These are phyloP conservation scores for Pantelozetes paolii DNA, from an alignment of 2,888 invertebrate species.

Conservation along the genomic window DNA sequence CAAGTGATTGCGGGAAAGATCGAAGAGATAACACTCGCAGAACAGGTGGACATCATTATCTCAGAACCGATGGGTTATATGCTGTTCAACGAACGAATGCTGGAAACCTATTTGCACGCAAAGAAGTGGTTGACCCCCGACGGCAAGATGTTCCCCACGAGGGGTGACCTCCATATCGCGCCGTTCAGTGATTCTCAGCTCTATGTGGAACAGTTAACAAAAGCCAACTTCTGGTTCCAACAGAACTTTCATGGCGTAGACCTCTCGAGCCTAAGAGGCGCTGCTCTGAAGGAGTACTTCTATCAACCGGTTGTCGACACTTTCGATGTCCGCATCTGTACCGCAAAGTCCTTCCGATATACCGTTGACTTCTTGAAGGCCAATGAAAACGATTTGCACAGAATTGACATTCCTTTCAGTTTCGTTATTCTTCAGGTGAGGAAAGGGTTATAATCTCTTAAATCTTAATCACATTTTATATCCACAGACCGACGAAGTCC, in stretches of 20 bases:
- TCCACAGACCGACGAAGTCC: slow-evolving; percentile 92
- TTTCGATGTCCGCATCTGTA: slow-evolving; percentile 94
- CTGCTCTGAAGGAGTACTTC: slow-evolving; percentile 95
- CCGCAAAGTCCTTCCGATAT: slow-evolving; percentile 87
- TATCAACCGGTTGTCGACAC: slow-evolving; percentile 97
- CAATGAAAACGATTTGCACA: slow-evolving; percentile 86
- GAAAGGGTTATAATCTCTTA: too few species aligned
- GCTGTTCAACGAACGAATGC: slow-evolving; percentile 98
- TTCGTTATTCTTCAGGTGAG: slow-evolving; percentile 83
- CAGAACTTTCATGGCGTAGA: slow-evolving; percentile 97
- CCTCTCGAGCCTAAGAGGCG: slow-evolving; percentile 79
- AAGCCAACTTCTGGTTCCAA: slow-evolving; percentile 99
- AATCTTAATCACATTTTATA: too few species aligned
- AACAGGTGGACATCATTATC: slow-evolving; percentile 92
- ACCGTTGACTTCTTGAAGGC: slow-evolving; percentile 89
- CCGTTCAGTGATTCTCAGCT: slow-evolving; percentile 96
- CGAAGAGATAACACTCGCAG: slow-evolving; percentile 93
- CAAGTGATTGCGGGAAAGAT: slow-evolving; percentile 94
- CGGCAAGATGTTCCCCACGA: slow-evolving; percentile 91
- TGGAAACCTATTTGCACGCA: slow-evolving; percentile 96
- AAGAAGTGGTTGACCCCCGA: slow-evolving; percentile 91
- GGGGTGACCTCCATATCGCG: slow-evolving; percentile 93
- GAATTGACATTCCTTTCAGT: slow-evolving; percentile 87
- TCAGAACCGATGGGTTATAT: slow-evolving; percentile 99
- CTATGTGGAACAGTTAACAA: slow-evolving; percentile 92